A percentile compares a stretch with the other conserved stretches of the same genome.
Conservation (phyloP, 2,113 vertebrate genomes). For the Gymnobelideus leadbeateri region DNA sequence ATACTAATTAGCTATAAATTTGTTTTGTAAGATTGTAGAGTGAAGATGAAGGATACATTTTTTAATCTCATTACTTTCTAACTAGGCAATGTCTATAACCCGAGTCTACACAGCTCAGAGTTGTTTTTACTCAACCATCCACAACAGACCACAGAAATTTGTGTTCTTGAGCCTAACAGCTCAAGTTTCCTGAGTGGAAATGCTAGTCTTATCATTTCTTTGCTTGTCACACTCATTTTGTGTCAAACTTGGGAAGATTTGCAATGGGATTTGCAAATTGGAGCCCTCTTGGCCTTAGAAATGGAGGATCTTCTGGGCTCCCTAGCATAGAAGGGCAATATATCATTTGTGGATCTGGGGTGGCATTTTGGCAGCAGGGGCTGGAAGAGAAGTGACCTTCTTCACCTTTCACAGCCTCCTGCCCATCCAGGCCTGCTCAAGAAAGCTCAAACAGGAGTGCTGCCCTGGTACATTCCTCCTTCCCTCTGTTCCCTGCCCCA, state of each 20-base stretch:
- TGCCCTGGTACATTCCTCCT: background rate
- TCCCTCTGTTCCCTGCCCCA: background rate
- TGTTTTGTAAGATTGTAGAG: background rate
- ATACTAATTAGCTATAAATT: too few relatives aligned
- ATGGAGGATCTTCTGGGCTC: slow-evolving; percentile 88
- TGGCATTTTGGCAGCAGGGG: slow-evolving; percentile 49
- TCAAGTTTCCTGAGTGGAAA: slow-evolving; percentile 86
- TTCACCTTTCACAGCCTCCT: slow-evolving; percentile 21
- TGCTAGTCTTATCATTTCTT: slow-evolving; percentile 85
- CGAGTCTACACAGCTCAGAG: slow-evolving; percentile 39
- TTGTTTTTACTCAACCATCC: slow-evolving; percentile 59
- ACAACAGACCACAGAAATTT: background rate
- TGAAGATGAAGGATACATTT: background rate
- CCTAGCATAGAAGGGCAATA: slow-evolving; percentile 83
- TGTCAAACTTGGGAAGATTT: slow-evolving; percentile 84
- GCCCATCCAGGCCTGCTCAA: background rate
- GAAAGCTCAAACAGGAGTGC: background rate
- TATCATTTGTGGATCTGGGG: slow-evolving; percentile 50
- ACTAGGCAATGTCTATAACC: background rate
- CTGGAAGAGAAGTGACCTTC: slow-evolving; percentile 40
- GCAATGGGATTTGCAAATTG: slow-evolving; percentile 89
- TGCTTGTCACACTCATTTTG: slow-evolving; percentile 88
- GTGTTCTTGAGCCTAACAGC: slow-evolving; percentile 83
- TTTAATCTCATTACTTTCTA: slow-evolving; percentile 28
- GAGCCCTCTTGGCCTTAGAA: slow-evolving; percentile 88